phyloP scores from a whole-genome alignment of 1,140 invertebrate species.

The Mactra quadrangularis region DNA sequence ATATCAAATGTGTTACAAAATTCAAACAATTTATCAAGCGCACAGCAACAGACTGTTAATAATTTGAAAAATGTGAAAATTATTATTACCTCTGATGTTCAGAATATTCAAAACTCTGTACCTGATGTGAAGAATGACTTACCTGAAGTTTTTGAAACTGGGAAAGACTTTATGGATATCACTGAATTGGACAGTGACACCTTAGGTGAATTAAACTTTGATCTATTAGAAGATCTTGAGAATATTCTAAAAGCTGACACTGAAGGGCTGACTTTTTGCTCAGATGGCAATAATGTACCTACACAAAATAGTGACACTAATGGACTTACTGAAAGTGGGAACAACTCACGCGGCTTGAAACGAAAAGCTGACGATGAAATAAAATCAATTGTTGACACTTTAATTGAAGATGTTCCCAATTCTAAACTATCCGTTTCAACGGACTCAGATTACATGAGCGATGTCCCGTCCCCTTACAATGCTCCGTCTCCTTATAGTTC shows the following conservation, averaged over 20 bases:
- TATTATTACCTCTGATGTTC: slow-evolving; percentile 22
- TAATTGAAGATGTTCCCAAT: slow-evolving; percentile 35
- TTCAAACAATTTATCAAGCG: slow-evolving; percentile 6
- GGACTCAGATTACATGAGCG: slow-evolving; percentile 60
- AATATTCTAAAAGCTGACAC: slow-evolving; percentile 63
- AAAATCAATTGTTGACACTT: slow-evolving; percentile 48
- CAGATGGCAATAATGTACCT: slow-evolving; percentile 31
- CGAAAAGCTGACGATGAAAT: slow-evolving; percentile 43
- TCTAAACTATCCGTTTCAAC: slow-evolving; percentile 14
- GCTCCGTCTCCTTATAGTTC: slow-evolving; percentile 72
- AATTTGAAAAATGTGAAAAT: slow-evolving; percentile 43
- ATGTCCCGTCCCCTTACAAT: slow-evolving; percentile 64
- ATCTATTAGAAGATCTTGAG: slow-evolving; percentile 70
- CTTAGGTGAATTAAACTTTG: slow-evolving; percentile 65
- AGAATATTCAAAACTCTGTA: not conserved
- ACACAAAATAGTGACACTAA: slow-evolving; percentile 61
- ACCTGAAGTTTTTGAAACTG: not conserved
- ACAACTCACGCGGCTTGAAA: slow-evolving; percentile 38
- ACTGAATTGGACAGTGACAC: slow-evolving; percentile 35
- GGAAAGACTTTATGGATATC: not conserved
- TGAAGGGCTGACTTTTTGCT: slow-evolving; percentile 59
- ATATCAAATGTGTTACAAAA: slow-evolving; percentile 18
- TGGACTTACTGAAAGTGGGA: not conserved
- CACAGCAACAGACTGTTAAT: slow-evolving; percentile 29
- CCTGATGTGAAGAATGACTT: not conserved